These are phyloP conservation scores for Mustela nigripes DNA, from an alignment of 2,113 vertebrate species.

Conservation along the genomic window DNA sequence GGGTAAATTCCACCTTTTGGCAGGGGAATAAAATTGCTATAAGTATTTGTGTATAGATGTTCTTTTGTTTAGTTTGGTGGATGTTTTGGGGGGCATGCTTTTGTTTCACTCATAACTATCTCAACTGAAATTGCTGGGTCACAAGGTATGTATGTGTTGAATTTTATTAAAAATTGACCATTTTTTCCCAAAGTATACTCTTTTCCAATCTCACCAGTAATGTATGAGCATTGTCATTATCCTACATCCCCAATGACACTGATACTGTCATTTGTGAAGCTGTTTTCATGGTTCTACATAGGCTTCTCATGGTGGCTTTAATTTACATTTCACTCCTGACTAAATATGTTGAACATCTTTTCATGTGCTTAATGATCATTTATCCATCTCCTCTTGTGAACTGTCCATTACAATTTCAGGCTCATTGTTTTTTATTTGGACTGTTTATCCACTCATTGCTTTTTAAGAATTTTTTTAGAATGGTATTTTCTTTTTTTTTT, in stretches of 20 bases:
- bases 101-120: background rate
- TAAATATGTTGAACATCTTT: background rate
- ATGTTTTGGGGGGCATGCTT: background rate
- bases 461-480: background rate
- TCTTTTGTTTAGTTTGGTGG: background rate
- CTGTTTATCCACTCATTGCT: background rate
- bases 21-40: background rate
- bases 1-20: background rate
- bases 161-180: background rate
- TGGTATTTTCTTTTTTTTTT: background rate
- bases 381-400: background rate
- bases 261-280: background rate
- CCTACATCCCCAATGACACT: background rate
- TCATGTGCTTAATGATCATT: background rate
- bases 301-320: background rate
- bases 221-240: background rate
- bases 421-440: background rate
- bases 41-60: background rate
- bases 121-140: background rate
- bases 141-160: background rate
- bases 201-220: background rate
- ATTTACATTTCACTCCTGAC: background rate
- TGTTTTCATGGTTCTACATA: background rate
- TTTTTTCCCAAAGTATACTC: background rate
- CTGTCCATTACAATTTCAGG: background rate